Evolutionary conservation across 2,888 invertebrate genomes (phyloP).

Genomic region (Galeopsomyia nigrocyanea): DNA sequence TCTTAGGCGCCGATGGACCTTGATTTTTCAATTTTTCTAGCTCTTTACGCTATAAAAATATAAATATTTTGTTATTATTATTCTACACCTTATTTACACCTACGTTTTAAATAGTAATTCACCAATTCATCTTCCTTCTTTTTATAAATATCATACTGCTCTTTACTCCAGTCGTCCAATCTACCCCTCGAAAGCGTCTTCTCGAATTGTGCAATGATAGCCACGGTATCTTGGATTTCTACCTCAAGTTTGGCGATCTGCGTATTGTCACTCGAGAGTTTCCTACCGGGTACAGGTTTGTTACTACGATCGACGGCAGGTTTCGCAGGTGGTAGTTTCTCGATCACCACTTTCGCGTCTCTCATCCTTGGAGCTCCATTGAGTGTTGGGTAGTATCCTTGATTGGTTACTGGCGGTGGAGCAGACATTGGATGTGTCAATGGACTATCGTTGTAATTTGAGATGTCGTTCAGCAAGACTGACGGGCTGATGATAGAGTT

Average conservation of each 20-base stretch:
- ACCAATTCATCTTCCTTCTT: conserved; percentile 50
- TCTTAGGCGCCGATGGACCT: not conserved
- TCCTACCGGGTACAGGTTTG: conserved; percentile 53
- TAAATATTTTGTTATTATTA: too few relatives aligned
- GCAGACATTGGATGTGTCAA: too few relatives aligned
- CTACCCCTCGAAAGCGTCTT: not conserved
- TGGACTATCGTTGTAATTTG: too few relatives aligned
- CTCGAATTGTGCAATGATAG: not conserved
- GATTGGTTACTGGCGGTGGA: too few relatives aligned
- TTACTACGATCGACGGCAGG: conserved; percentile 60
- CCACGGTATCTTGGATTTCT: not conserved
- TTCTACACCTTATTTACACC: too few relatives aligned
- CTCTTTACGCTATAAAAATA: too few relatives aligned
- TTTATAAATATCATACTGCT: conserved; percentile 50
- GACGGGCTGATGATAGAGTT: too few relatives aligned
- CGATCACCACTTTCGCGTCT: conserved; percentile 47
- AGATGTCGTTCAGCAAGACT: too few relatives aligned
- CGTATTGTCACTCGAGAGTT: not conserved
- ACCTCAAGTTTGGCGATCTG: not conserved
- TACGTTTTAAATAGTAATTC: conserved; percentile 12
- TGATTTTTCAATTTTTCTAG: too few relatives aligned
- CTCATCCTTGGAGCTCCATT: conserved; percentile 39
- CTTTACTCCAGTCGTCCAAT: conserved; percentile 21
- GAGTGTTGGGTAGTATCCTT: too few relatives aligned
- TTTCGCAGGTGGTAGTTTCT: conserved; percentile 33